Evolutionary conservation across 1,140 invertebrate genomes (phyloP), one percentile per base, ranked within the genome.

Genomic region (Anadara kagoshimensis): DNA sequence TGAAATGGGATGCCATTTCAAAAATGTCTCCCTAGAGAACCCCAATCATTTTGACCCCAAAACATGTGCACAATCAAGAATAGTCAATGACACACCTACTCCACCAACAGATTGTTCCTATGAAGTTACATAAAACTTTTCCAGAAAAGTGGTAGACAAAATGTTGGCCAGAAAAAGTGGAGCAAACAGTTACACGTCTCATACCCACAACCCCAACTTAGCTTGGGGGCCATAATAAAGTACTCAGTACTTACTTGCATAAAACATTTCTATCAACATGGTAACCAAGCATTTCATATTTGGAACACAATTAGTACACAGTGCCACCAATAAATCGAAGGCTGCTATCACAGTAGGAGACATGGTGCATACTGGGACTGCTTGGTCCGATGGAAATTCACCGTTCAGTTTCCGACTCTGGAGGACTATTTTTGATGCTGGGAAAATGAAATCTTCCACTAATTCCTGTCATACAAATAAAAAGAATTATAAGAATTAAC

Each of bases 371-470:
- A 99, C 94, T 20, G 97, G 95, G 78, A 94, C 85, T 57, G 95
- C 94, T 75, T 94, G 93, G 69, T 94, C 93, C 58, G 89, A 69
- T 5, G 83, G 82, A 56, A 87, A 83, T 53, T 87, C 85, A 26
- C 85, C 83, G 54, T 84, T 78, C 22, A 75, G 78, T 66, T 87
- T 87, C 20, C 84, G 79, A 79, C 82, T 92, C 85, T 95, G 93
- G 73, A 97, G 90, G 92, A 97, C 95, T 71, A 97, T 92, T 86
- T 95, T 94, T 56, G 97, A 98, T 49, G 97, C 96, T 29, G 97
- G 96, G 90, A 98, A 98, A 36, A 99, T 92, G 88, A 98, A 99
- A 87, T 98, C 96, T 84, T 98, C 96, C 24, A 97, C 92, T 63
- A 99, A 89, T 89, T 98, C 96, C 92, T 95, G 78, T 73, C 22